Base-by-base conservation (phyloP, 2,797 vertebrate genomes). In the Acestrorhynchus altus region DNA sequence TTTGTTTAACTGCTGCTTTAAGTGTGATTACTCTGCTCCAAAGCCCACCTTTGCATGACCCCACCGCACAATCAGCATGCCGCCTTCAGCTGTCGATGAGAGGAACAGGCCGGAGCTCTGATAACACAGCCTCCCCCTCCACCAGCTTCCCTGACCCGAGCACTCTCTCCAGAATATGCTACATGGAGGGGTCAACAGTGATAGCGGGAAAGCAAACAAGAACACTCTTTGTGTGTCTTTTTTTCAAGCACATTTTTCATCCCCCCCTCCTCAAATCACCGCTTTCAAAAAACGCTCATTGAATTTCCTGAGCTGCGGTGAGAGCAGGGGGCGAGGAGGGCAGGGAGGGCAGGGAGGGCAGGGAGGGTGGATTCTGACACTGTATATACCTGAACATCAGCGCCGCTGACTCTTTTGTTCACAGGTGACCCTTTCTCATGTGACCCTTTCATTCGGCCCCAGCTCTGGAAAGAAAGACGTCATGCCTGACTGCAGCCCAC, bases 401-500 rank as follows among this genome's bases (percentile, higher is more conserved):
- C 87, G 85, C 84, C 84, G 86, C 87, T 88, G 87, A 89, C 89
- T 91, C 92, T 93, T 90, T 93, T 91, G 76, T 78, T 59, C 44
- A 51, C 51, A 28, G 68, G 24, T 72, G 76, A 78, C 76, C 68
- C 76, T 78, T 65, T 22, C 24, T 57, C 49, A 8, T 46, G 59
- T 46, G 59, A 78, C 59, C 68, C 70, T 72, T 57, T 56, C 35
- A n/a, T 72, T 72, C 49, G 11, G 20, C 49, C 71, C 61, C 42
- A 35, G 69, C 69, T 72, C 76, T 83, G 83, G 85, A 88, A 89
- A 89, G 86, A 91, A 89, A 91, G 92, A 84, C 92, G 92, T 94
- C 93, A 94, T 90, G 93, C 90, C 92, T 90, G 88, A 91, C 87
- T 88, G 92, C 92, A 90, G 82, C 87, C 86, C 89, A 91, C 94